Percentiles rank a stretch among this genome's conserved stretches.
phyloP scores from a whole-genome alignment of 2,797 vertebrate species.

The Spondyliosoma cantharus region DNA sequence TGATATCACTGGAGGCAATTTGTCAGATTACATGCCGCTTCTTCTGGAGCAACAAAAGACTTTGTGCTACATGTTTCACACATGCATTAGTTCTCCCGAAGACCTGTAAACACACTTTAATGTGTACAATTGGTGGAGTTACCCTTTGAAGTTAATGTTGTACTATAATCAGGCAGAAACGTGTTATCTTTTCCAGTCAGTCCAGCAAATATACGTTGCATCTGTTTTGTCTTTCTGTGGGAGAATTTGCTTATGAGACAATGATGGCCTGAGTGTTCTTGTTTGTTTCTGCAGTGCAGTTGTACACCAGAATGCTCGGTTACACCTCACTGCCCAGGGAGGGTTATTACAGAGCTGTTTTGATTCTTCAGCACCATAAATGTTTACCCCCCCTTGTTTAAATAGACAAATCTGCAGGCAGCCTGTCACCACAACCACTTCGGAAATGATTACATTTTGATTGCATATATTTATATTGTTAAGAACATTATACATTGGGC shows the following conservation, averaged over 20 bases:
- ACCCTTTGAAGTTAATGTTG: not conserved
- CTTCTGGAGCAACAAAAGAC: too few species aligned
- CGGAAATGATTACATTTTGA: constrained; percentile 19
- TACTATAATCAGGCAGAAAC: not conserved
- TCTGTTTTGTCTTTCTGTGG: constrained; percentile 14
- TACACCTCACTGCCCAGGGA: constrained; percentile 44
- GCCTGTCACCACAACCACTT: constrained; percentile 27
- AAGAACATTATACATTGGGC: not conserved
- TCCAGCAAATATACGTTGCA: not conserved
- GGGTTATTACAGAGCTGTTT: constrained; percentile 60
- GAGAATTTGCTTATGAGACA: constrained; percentile 28
- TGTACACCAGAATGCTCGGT: constrained; percentile 44
- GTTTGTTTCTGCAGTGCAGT: constrained; percentile 50
- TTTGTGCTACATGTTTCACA: too few species aligned
- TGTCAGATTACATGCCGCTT: too few species aligned
- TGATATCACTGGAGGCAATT: too few species aligned
- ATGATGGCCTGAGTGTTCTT: constrained; percentile 41
- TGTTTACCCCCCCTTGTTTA: constrained; percentile 38
- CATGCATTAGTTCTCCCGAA: too few species aligned
- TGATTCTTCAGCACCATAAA: constrained; percentile 55
- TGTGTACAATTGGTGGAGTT: too few species aligned
- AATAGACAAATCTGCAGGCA: constrained; percentile 28
- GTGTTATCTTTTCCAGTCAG: not conserved
- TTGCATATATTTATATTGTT: constrained; percentile 37
- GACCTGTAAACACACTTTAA: too few species aligned